Percentiles rank a stretch among this genome's conserved stretches.
phyloP scores from a whole-genome alignment of 1,140 invertebrate genomes.

The Habropoda laboriosa region DNA sequence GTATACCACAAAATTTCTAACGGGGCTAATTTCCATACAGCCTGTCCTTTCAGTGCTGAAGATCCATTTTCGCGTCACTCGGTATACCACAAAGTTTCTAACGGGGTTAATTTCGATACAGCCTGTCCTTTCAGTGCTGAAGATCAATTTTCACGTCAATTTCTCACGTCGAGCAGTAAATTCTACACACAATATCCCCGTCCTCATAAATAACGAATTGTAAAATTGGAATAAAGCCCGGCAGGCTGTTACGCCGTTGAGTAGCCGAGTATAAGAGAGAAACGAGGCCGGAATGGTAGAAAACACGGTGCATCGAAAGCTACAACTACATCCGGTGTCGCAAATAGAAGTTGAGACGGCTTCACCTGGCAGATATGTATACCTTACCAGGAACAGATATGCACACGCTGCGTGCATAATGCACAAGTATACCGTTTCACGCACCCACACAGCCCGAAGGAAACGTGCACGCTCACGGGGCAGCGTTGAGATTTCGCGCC shows the following conservation, averaged over 20 bases:
- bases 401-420: slow-evolving; percentile 26
- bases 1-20: no score
- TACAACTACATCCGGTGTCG: slow-evolving; percentile 4
- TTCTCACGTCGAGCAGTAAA: no score
- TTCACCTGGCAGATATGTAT: slow-evolving; percentile 10
- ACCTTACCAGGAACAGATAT: slow-evolving; percentile 29
- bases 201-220: background rate
- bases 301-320: background rate
- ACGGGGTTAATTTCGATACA: no score
- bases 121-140: no score
- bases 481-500: slow-evolving; percentile 35
- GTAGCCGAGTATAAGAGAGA: background rate
- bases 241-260: no score
- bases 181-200: no score
- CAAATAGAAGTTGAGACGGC: background rate
- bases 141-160: no score
- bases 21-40: no score
- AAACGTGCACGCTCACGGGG: background rate
- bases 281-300: background rate
- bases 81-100: no score
- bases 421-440: slow-evolving; percentile 29
- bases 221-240: background rate
- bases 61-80: no score
- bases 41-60: no score
- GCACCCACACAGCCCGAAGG: background rate